These are phyloP conservation scores for Apotomis capreana DNA, from an alignment of 2,888 invertebrate species.

Conservation along the genomic window DNA sequence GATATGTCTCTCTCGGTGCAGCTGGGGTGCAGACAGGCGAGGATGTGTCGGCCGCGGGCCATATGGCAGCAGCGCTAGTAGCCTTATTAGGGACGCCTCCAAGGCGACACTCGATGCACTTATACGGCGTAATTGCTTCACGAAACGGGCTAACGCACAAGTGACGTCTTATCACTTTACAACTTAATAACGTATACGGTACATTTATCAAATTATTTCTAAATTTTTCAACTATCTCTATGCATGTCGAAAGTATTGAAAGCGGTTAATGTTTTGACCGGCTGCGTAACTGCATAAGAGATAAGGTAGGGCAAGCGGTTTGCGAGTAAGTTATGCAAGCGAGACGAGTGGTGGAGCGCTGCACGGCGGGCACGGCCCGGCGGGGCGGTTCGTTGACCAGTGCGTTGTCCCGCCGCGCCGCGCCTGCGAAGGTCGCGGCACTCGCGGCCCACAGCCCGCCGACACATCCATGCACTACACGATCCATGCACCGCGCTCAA, in stretches of 20 bases:
- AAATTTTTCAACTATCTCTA: background rate
- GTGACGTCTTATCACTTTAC: constrained; percentile 65
- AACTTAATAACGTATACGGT: constrained; percentile 49
- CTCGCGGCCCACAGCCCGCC: constrained; percentile 70
- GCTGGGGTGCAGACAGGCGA: constrained; percentile 62
- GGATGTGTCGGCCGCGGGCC: constrained; percentile 75
- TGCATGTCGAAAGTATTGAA: constrained; percentile 13
- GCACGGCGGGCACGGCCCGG: constrained; percentile 50
- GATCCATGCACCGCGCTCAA: constrained; percentile 46
- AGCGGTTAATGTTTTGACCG: constrained; percentile 50
- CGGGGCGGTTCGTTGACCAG: constrained; percentile 82
- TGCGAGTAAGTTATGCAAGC: constrained; percentile 75
- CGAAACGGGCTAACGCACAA: constrained; percentile 64
- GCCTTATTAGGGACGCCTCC: constrained; percentile 78
- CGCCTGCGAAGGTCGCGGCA: constrained; percentile 80
- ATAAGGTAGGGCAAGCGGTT: constrained; percentile 61
- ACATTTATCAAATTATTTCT: background rate
- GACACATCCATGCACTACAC: constrained; percentile 56
- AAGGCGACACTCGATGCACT: constrained; percentile 83
- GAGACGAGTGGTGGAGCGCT: constrained; percentile 55
- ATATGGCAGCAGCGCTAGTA: constrained; percentile 75
- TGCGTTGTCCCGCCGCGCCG: constrained; percentile 74
- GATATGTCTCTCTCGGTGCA: constrained; percentile 58
- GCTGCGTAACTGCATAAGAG: constrained; percentile 65
- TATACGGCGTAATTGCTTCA: constrained; percentile 80